Evolutionary conservation across 2,113 vertebrate species (phyloP).

Genomic region (Cichladusa arquata): DNA sequence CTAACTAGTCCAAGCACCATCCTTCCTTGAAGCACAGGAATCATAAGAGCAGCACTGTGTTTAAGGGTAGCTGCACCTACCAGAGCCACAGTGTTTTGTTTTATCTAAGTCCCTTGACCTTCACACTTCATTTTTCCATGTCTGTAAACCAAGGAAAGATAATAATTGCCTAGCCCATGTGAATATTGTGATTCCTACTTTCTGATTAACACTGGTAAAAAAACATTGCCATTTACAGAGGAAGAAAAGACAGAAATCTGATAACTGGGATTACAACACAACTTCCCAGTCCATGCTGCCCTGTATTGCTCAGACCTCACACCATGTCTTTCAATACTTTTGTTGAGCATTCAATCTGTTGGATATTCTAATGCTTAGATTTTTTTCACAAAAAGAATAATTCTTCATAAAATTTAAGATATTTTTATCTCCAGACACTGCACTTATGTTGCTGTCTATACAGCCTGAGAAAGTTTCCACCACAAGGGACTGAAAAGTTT

Average conservation of each 20-base stretch:
- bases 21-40: neutral
- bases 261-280: neutral
- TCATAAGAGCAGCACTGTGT: neutral
- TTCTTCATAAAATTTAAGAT: neutral
- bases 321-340: neutral
- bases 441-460: neutral
- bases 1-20: neutral
- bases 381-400: neutral
- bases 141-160: neutral
- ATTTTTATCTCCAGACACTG: neutral
- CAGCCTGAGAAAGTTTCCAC: neutral
- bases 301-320: neutral
- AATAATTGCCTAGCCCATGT: neutral
- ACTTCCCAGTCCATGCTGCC: neutral
- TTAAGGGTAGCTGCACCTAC: neutral
- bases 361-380: neutral
- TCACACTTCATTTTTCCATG: constrained; percentile 18
- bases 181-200: neutral
- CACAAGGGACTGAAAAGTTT: neutral
- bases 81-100: neutral
- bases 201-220: neutral
- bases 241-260: neutral
- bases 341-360: neutral
- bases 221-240: neutral
- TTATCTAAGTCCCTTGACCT: neutral